phyloP scores from a whole-genome alignment of 2,888 invertebrate species.

The Bellardia pandia region DNA sequence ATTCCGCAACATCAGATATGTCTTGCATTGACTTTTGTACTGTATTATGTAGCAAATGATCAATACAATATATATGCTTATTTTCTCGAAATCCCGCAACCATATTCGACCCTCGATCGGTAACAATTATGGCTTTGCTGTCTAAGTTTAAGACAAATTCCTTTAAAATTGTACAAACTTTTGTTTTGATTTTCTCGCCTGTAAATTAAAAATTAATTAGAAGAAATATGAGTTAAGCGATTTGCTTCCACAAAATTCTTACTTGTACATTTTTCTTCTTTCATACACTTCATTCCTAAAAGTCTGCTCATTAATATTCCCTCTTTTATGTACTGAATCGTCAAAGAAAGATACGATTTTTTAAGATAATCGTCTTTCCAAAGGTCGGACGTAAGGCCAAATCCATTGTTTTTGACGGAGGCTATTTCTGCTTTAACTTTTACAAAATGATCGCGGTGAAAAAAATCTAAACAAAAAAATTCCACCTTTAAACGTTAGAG shows the following conservation, averaged over 20 bases:
- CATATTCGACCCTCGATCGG: conserved; percentile 64
- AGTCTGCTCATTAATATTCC: conserved; percentile 45
- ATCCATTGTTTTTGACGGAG: conserved; percentile 58
- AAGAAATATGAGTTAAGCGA: too few species aligned
- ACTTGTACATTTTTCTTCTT: conserved; percentile 64
- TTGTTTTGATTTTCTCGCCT: conserved; percentile 53
- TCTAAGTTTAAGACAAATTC: conserved; percentile 40
- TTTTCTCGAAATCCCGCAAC: conserved; percentile 44
- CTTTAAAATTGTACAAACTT: conserved; percentile 41
- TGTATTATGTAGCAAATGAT: conserved; percentile 58
- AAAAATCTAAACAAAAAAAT: too few species aligned
- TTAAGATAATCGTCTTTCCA: conserved; percentile 63
- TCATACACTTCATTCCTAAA: conserved; percentile 63
- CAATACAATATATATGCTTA: conserved; percentile 56
- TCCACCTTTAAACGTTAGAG: too few species aligned
- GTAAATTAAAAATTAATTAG: conserved; percentile 25
- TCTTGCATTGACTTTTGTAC: conserved; percentile 58
- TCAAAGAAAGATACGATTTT: conserved; percentile 58
- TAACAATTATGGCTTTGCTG: conserved; percentile 52
- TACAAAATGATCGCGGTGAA: conserved; percentile 28
- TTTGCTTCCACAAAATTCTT: conserved; percentile 18
- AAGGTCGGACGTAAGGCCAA: conserved; percentile 61
- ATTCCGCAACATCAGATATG: conserved; percentile 36
- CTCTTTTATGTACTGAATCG: conserved; percentile 67
- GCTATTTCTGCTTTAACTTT: conserved; percentile 58